Percentiles rank a stretch among this genome's conserved stretches.
phyloP scores from a whole-genome alignment of 1,140 invertebrate species.

The Calosoma granatense region DNA sequence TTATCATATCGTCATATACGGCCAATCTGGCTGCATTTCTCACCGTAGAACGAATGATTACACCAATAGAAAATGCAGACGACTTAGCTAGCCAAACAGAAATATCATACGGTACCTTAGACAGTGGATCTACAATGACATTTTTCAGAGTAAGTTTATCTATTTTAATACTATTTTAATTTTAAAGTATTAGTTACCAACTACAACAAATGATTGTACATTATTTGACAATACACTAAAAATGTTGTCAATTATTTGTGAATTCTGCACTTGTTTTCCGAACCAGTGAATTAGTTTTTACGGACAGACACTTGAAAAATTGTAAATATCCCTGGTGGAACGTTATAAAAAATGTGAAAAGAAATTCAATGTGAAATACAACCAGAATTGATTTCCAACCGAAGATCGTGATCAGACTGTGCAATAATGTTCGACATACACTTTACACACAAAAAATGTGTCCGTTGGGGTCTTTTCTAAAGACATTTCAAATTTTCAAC shows the following conservation, averaged over 20 bases:
- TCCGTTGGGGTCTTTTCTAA: too few species aligned
- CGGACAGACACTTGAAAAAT: too few species aligned
- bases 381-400: not conserved
- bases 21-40: conserved; percentile 82
- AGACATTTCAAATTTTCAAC: too few species aligned
- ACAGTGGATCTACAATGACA: conserved; percentile 69
- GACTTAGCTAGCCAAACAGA: conserved; percentile 75
- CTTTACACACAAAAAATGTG: too few species aligned
- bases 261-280: too few species aligned
- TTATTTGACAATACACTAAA: not conserved
- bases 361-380: not conserved
- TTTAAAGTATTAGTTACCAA: not conserved
- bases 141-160: conserved; percentile 65
- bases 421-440: too few species aligned
- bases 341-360: too few species aligned
- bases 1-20: conserved; percentile 82
- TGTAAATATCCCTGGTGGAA: too few species aligned
- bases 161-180: not conserved
- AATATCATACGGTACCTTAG: conserved; percentile 71
- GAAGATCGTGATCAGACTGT: not conserved
- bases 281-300: too few species aligned
- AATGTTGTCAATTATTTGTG: conserved; percentile 10
- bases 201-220: conserved; percentile 33
- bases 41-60: conserved; percentile 77
- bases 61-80: conserved; percentile 75